A percentile compares a stretch with the other conserved stretches of the same genome.
Conservation (phyloP, 2,888 invertebrate genomes). For the Cosmopolites sordidus region DNA sequence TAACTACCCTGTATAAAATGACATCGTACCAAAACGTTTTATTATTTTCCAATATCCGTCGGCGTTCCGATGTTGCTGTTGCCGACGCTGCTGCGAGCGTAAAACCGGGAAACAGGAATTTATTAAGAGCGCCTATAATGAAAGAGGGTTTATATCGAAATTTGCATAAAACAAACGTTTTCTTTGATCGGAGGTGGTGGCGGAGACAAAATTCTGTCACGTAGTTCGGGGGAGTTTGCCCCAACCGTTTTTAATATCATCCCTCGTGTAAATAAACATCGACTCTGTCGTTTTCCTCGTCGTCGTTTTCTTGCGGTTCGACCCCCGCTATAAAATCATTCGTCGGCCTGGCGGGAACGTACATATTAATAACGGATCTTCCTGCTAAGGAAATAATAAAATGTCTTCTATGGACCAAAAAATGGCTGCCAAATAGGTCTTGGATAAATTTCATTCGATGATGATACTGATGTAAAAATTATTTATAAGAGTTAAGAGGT, state of each 20-base stretch:
- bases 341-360: slow-evolving; percentile 37
- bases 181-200: slow-evolving; percentile 28
- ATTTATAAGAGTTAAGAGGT: no score
- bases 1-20: no score
- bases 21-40: no score
- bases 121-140: slow-evolving; percentile 8
- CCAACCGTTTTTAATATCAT: slow-evolving; percentile 44
- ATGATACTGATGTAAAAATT: no score
- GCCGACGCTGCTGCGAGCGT: no score
- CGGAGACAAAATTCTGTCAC: slow-evolving; percentile 41
- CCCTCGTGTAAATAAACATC: slow-evolving; percentile 43
- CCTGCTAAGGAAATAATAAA: slow-evolving; percentile 23
- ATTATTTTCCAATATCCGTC: no score
- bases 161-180: slow-evolving; percentile 35
- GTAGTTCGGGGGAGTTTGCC: slow-evolving; percentile 37
- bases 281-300: no score
- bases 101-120: slow-evolving; percentile 3
- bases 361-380: slow-evolving; percentile 38
- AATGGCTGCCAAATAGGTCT: slow-evolving; percentile 22
- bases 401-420: slow-evolving; percentile 13
- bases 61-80: no score
- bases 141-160: slow-evolving; percentile 25
- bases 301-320: slow-evolving; percentile 20
- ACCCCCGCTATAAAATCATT: slow-evolving; percentile 41
- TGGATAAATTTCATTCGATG: not conserved